These are phyloP conservation scores for Orientallactaga sibirica DNA, from an alignment of 2,797 vertebrate genomes.

Conservation along the genomic window DNA sequence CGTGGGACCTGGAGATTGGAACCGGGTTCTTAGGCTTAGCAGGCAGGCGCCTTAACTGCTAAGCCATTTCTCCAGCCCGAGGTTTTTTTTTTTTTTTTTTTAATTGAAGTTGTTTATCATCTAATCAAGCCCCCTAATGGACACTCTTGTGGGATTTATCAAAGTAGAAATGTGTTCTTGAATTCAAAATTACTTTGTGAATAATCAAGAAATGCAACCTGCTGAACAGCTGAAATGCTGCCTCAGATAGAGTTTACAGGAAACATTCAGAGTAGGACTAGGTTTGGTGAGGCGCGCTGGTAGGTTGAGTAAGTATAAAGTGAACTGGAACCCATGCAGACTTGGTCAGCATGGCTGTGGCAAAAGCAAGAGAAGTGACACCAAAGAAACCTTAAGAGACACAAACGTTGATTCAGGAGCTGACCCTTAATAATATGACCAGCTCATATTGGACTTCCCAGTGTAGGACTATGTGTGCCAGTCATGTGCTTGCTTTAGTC, in stretches of 20 bases:
- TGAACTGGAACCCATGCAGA: not conserved
- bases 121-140: not conserved
- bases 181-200: conserved; percentile 13
- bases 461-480: not conserved
- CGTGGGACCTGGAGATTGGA: too few relatives aligned
- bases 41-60: too few relatives aligned
- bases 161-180: not conserved
- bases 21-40: too few relatives aligned
- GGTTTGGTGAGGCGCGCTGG: not conserved
- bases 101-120: conserved; percentile 11
- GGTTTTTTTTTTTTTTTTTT: not conserved
- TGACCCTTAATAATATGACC: not conserved
- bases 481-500: conserved; percentile 9
- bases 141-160: not conserved
- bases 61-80: too few relatives aligned
- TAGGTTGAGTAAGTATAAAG: not conserved
- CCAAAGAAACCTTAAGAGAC: not conserved
- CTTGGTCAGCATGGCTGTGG: not conserved
- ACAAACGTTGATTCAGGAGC: not conserved
- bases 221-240: not conserved
- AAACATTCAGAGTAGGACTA: not conserved
- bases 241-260: not conserved
- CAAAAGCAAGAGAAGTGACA: not conserved
- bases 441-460: not conserved
- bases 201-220: conserved; percentile 33